These are phyloP conservation scores for Oxyura jamaicensis DNA, from an alignment of 2,113 vertebrate genomes.

Conservation along the genomic window DNA sequence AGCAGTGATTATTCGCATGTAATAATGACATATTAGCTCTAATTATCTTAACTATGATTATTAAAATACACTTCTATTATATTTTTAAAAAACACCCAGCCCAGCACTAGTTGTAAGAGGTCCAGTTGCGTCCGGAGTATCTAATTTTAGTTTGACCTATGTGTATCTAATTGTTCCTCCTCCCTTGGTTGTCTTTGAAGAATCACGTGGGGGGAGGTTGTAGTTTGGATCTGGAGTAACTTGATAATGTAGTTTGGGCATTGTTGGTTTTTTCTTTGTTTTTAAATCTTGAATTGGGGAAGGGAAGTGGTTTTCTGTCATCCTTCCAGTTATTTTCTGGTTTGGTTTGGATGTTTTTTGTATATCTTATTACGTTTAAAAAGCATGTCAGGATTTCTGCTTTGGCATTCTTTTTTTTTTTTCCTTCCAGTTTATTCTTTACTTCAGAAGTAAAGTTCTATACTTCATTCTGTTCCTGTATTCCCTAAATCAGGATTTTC, in stretches of 20 bases:
- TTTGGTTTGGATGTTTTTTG: neutral
- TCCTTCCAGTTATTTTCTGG: neutral
- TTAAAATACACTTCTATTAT: neutral
- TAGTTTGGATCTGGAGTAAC: neutral
- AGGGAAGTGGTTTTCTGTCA: conserved; percentile 28
- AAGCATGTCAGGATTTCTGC: neutral
- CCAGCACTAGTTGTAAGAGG: neutral
- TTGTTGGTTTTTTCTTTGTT: neutral
- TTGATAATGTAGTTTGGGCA: neutral
- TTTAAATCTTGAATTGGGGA: neutral
- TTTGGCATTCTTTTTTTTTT: neutral
- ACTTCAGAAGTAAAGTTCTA: too few relatives aligned
- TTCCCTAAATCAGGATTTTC: neutral
- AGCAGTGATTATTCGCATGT: neutral
- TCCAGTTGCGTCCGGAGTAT: neutral
- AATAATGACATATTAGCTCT: neutral
- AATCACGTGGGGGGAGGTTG: neutral
- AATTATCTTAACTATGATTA: neutral
- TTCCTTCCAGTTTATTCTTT: neutral
- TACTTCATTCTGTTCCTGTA: neutral
- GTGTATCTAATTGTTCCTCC: neutral
- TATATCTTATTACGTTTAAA: neutral
- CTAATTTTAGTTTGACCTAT: neutral
- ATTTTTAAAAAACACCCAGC: neutral
- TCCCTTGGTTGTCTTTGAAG: neutral